A percentile compares a stretch with the other conserved stretches of the same genome.
phyloP scores from a whole-genome alignment of 2,113 vertebrate genomes.

The Oncorhynchus nerka region DNA sequence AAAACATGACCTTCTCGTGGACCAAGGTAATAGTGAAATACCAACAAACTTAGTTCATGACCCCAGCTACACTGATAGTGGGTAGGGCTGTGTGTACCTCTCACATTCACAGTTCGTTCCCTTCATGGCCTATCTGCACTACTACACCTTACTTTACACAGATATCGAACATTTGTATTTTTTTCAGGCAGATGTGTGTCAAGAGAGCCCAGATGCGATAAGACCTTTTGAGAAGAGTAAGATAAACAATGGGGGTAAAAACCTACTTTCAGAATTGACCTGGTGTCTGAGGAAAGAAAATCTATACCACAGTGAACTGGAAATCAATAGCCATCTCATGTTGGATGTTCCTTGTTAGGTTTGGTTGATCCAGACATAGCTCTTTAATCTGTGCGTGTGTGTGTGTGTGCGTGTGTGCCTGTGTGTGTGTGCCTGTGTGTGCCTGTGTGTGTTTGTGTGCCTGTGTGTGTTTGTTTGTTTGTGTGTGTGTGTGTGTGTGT shows the following conservation, averaged over 20 bases:
- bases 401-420: slow-evolving; percentile 2
- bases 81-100: no score
- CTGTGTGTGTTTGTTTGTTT: not conserved
- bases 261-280: slow-evolving; percentile 67
- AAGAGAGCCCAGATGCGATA: slow-evolving; percentile 65
- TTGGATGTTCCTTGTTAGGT: slow-evolving; percentile 63
- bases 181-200: slow-evolving; percentile 59
- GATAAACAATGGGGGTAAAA: slow-evolving; percentile 72
- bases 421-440: slow-evolving; percentile 3
- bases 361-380: slow-evolving; percentile 53
- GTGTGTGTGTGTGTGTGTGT: no score
- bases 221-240: slow-evolving; percentile 65
- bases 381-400: slow-evolving; percentile 23
- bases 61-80: no score
- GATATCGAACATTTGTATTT: not conserved
- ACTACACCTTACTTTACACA: not conserved
- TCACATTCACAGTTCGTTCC: no score
- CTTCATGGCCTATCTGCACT: no score
- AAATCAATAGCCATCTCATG: slow-evolving; percentile 72
- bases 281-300: slow-evolving; percentile 62
- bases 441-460: not conserved
- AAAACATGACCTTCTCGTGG: no score
- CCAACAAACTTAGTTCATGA: no score
- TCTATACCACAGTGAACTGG: slow-evolving; percentile 66
- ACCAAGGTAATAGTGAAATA: no score